A percentile compares a stretch with the other conserved stretches of the same genome.
phyloP scores from a whole-genome alignment of 2,113 vertebrate genomes.

The Gasterosteus aculeatus region DNA sequence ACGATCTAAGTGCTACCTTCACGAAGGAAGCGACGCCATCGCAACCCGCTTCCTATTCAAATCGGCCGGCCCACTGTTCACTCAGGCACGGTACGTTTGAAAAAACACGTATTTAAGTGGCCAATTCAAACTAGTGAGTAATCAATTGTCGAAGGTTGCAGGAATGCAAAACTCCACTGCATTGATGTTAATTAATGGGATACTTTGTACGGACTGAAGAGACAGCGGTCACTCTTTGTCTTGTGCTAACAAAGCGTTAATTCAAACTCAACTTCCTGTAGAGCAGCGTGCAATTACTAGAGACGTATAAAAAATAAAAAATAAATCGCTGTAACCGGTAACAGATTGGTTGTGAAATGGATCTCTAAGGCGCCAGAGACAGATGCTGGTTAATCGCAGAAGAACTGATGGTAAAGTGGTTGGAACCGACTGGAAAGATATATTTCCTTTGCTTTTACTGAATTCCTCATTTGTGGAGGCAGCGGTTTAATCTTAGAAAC shows the following conservation, averaged over 20 bases:
- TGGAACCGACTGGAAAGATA: constrained; percentile 35
- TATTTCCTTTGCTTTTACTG: constrained; percentile 15
- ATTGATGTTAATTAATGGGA: constrained; percentile 44
- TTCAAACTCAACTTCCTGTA: constrained; percentile 71
- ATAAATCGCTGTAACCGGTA: constrained; percentile 76
- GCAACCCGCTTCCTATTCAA: constrained; percentile 17
- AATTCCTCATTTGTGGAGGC: constrained; percentile 8
- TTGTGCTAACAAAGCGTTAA: constrained; percentile 71
- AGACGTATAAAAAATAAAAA: constrained; percentile 75
- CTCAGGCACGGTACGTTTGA: neutral
- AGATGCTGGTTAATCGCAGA: constrained; percentile 53
- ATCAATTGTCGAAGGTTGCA: constrained; percentile 36
- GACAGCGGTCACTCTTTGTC: constrained; percentile 33
- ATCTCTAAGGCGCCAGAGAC: constrained; percentile 52
- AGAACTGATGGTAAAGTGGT: constrained; percentile 19
- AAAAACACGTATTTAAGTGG: constrained; percentile 10
- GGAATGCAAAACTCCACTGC: constrained; percentile 20
- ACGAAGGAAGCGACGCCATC: constrained; percentile 26
- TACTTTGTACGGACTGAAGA: constrained; percentile 36
- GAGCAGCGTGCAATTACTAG: constrained; percentile 79
- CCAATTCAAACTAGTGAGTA: constrained; percentile 20
- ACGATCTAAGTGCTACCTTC: constrained; percentile 21
- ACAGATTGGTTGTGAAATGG: constrained; percentile 75
- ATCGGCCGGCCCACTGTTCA: constrained; percentile 49
- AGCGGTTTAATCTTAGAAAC: neutral